A percentile compares a stretch with the other conserved stretches of the same genome.
These are phyloP conservation scores for Plusia festucae DNA, from an alignment of 2,888 invertebrate species.

Conservation along the genomic window DNA sequence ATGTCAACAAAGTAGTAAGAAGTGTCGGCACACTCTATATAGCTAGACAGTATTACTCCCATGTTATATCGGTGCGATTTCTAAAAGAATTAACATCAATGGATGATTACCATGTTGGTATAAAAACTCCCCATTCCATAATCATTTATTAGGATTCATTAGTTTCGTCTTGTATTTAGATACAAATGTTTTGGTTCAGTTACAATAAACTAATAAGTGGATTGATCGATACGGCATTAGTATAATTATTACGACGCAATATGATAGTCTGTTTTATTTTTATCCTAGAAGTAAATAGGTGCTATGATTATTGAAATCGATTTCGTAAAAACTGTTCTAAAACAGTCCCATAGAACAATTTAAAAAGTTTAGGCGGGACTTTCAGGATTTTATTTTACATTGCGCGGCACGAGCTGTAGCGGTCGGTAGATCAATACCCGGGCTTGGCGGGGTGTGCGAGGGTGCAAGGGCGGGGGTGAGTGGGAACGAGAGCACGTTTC, in stretches of 20 bases:
- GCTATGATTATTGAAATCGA: neutral
- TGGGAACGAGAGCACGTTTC: constrained; percentile 66
- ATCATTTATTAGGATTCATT: neutral
- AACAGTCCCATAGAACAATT: constrained; percentile 29
- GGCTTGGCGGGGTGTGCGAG: constrained; percentile 53
- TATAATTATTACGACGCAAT: neutral
- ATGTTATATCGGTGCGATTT: neutral
- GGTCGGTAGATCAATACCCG: constrained; percentile 78
- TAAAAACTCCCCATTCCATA: neutral
- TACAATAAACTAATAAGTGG: neutral
- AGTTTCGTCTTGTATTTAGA: neutral
- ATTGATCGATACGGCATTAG: neutral
- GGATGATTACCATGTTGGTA: neutral
- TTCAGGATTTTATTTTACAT: constrained; percentile 64
- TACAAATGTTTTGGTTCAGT: neutral
- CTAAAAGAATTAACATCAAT: neutral
- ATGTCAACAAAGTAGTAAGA: neutral
- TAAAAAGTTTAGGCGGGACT: constrained; percentile 51
- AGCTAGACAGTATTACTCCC: neutral
- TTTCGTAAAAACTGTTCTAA: constrained; percentile 2
- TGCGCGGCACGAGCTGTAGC: constrained; percentile 62
- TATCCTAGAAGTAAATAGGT: neutral
- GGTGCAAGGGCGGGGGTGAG: constrained; percentile 49
- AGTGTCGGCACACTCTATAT: neutral
- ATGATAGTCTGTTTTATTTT: neutral